Base-by-base conservation (phyloP, 2,888 invertebrate genomes). In the Drosophila buzzatii region DNA sequence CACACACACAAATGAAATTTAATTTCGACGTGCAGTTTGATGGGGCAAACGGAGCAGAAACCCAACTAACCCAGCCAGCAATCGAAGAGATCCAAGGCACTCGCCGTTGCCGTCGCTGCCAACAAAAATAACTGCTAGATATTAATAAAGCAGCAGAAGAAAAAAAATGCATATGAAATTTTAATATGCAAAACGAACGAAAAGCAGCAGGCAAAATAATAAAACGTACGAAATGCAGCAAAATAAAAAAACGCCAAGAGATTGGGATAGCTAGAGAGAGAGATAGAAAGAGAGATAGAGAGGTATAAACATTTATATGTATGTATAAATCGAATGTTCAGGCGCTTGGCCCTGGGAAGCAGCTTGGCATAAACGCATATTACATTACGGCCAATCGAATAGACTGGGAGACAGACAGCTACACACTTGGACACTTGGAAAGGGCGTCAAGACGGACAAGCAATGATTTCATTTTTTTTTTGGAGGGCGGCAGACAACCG, bases 121-220 rank as follows among this genome's bases (percentile, higher is more conserved):
- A 79, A 72, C 79, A 70, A 89, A 85, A 89, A 85, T 85, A 85
- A 87, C 90, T 81, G 89, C 87, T 85, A 89, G 82, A 90, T 90
- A 88, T 85, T 88, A 90, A 85, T 90, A 90, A 81, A 86, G 85
- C 85, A 76, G 53, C 49, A 47, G 49, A 12, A 41, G 41, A 18
- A 44, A 49, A 35, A 79, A 88, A 88, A 85, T 82, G 67, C 90
- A 85, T 87, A 89, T 89, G 90, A 89, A 90, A 85, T 88, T 88
- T 90, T 86, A 86, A 86, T 86, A 86, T 85, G 85, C 89, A 85
- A 87, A 87, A 85, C 82, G 89, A 81, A 79, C 76, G 73, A 80
- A 81, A 75, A 76, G 80, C 76, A 80, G 63, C 83, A 73, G 70
- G 76, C 63, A 60, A 60, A 74, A 73, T 61, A 51, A 51, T 51